phyloP scores from a whole-genome alignment of 30 jellyfish, hydroid and myxozoan genomes.

The Hydractinia symbiolongicarpus region DNA sequence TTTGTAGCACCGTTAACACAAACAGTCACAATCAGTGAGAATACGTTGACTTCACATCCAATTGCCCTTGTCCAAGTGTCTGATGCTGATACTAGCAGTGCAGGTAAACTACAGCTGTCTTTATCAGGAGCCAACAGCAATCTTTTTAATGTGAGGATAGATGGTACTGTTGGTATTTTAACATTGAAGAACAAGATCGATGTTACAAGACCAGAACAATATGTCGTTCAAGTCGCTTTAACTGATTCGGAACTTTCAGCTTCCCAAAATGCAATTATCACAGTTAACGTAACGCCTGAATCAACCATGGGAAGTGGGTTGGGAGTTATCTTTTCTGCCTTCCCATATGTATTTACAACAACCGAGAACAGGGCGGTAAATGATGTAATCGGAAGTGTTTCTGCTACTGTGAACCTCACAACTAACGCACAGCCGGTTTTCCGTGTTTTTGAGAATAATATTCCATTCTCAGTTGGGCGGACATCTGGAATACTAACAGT shows the following conservation, averaged over 20 bases:
- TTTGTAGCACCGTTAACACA: constrained; percentile 50
- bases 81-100: constrained; percentile 51
- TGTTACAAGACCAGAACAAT: not conserved
- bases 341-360: not conserved
- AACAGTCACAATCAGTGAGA: constrained; percentile 51
- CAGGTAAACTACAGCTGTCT: constrained; percentile 8
- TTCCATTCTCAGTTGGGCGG: constrained; percentile 28
- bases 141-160: not conserved
- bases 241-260: constrained; percentile 17
- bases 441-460: constrained; percentile 21
- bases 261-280: not conserved
- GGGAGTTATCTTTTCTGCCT: not conserved
- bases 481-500: constrained; percentile 42
- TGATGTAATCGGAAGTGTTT: not conserved
- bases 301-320: not conserved
- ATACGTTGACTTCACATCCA: constrained; percentile 30
- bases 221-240: not conserved
- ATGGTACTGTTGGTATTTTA: not conserved
- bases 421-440: not conserved
- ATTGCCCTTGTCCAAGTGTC: constrained; percentile 54
- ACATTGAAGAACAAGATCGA: not conserved
- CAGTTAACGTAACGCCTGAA: not conserved
- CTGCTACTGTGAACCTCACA: constrained; percentile 10
- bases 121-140: not conserved
- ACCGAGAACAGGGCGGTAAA: not conserved